Evolutionary conservation across 2,888 invertebrate genomes (phyloP), one percentile per base, ranked within the genome.

Genomic region (Schizaphis graminum): DNA sequence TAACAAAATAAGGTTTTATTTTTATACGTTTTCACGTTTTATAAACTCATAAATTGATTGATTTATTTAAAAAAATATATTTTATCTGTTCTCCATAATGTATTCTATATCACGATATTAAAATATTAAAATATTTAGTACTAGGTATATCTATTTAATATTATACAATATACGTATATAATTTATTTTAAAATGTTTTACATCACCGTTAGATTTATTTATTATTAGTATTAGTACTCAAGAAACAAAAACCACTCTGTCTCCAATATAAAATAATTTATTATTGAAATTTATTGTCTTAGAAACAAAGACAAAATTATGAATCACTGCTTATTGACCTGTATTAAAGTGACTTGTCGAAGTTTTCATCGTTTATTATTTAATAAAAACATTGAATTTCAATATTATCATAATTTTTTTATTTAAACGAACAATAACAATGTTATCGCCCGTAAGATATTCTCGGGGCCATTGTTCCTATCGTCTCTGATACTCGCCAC

Each of bases 401-500:
- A 28, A 49, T 49, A 77, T 26, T n/a, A 49, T 67, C 16, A 77
- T 41, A 89, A 13, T 57, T 35, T 35, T 77, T 41, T 41, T 89
- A 57, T 89, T 44, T 41, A 7, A 89, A 89, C 41, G 26, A 57
- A 89, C 57, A 57, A 89, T 57, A 89, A 57, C 35, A 53, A n/a
- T 8, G 26, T 89, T 4, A 26, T 56, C 10, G 7, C 26, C 10
- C 35, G 11, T 56, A 11, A 86, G 28, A 86, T 89, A n/a, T 89
- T 41, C 35, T 89, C 41, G 57, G 35, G 1, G 10, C 53, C 16
- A 53, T 28, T 44, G 35, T 35, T 35, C 41, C 57, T 11, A 4
- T 89, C 35, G 26, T 35, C 77, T 21, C 8, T 35, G 77, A 77
- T 35, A 77, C 35, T 35, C 35, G 35, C 77, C 8, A 35, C 77